Evolutionary conservation across 2,888 invertebrate genomes (phyloP), one percentile per base, ranked within the genome.

Genomic region (Zygaena filipendulae): DNA sequence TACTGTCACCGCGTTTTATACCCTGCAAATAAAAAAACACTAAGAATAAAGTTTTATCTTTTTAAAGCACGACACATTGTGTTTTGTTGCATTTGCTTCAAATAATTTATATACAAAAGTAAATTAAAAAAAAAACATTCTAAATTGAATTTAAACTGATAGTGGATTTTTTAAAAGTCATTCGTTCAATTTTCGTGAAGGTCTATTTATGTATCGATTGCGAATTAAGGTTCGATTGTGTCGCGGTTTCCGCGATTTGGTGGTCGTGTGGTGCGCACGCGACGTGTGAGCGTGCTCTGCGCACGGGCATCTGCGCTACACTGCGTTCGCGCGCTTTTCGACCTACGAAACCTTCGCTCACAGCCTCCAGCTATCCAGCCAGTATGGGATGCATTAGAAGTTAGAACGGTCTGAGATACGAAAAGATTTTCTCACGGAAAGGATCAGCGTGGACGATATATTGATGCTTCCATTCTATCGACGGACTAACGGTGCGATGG

Each of bases 301-400:
- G 75, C 74, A 52, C 77, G 72, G 55, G 61, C 63, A 59, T 62
- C 74, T 61, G 68, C 72, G 66, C 70, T 57, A 63, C 66, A 79
- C 79, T 79, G 77, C 67, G 67, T 77, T 75, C 74, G 74, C 79
- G 77, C 75, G 75, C 77, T 75, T 75, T 79, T 74, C 66, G 54
- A 61, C 62, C 64, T 59, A 59, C 52, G 54, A 66, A 69, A 67
- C 74, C 71, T 69, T 62, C 67, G 53, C 57, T 56, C 57, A 40
- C 67, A 67, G 64, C 68, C 68, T 70, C 61, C 56, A 45, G 43
- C 49, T 49, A 54, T 55, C 49, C 44, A 45, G 55, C 51, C 44
- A 45, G 55, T 51, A 57, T 56, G 54, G 49, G 58, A 66, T 60
- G 58, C 60, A 56, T 64, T 61, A 41, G 40, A 41, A 38, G 33